phyloP scores from a whole-genome alignment of 64 coral and sea anemone species.

The Catalaphyllia jardinei region DNA sequence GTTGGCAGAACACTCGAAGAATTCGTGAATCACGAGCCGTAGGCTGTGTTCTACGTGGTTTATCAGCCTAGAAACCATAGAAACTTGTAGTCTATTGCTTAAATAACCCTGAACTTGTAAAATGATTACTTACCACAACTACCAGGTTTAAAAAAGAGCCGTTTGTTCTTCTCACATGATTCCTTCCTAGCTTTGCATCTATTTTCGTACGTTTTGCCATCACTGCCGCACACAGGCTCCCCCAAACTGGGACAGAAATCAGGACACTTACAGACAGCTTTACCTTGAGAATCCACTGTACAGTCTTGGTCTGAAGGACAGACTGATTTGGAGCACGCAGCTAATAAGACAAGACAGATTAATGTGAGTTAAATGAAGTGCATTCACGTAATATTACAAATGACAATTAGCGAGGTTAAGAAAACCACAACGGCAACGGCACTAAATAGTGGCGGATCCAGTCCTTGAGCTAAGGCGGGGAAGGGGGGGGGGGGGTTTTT shows the following conservation, averaged over 20 bases:
- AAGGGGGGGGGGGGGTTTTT: too few relatives aligned
- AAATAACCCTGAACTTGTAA: not conserved
- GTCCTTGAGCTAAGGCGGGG: too few relatives aligned
- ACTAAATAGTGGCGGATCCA: too few relatives aligned
- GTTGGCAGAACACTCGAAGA: too few relatives aligned
- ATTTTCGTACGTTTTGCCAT: conserved; percentile 92
- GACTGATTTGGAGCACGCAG: conserved; percentile 39
- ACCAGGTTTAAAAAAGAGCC: conserved; percentile 56
- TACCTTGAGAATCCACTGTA: conserved; percentile 16
- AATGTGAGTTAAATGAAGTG: not conserved
- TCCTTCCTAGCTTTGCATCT: conserved; percentile 80
- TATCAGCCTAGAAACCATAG: too few relatives aligned
- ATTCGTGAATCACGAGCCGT: too few relatives aligned
- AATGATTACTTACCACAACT: conserved; percentile 63
- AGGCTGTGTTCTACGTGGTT: too few relatives aligned
- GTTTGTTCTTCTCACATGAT: conserved; percentile 69
- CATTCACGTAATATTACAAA: not conserved
- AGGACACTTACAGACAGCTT: conserved; percentile 63
- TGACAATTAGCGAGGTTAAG: too few relatives aligned
- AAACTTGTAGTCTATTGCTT: too few relatives aligned
- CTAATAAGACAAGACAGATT: conserved; percentile 16
- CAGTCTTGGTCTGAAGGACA: conserved; percentile 53
- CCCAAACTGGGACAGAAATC: conserved; percentile 41
- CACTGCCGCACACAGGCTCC: conserved; percentile 73
- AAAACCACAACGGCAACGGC: too few relatives aligned